Evolutionary conservation across 2,113 vertebrate genomes (phyloP).

Genomic region (Azemiops feae): DNA sequence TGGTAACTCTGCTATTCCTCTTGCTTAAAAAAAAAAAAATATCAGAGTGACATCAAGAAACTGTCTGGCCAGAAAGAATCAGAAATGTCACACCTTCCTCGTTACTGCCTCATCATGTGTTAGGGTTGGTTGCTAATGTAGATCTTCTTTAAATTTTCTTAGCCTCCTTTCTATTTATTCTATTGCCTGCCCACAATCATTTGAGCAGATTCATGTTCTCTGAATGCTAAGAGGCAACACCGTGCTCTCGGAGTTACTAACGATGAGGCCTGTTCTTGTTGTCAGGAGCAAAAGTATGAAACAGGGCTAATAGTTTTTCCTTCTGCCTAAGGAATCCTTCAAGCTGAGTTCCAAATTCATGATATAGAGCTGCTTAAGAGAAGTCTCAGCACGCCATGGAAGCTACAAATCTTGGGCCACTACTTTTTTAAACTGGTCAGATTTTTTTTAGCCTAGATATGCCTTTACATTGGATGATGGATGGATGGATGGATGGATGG

Average conservation of each 20-base stretch:
- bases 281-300: neutral
- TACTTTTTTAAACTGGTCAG: neutral
- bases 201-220: neutral
- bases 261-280: neutral
- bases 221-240: neutral
- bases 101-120: neutral
- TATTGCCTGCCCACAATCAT: neutral
- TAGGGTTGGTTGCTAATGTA: neutral
- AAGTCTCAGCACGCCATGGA: neutral
- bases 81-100: neutral
- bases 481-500: neutral
- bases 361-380: neutral
- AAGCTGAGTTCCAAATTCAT: neutral
- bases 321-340: neutral
- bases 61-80: slow-evolving; percentile 2
- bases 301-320: neutral
- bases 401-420: neutral
- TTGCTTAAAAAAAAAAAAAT: neutral
- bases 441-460: neutral
- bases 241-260: neutral
- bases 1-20: neutral
- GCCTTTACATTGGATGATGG: neutral
- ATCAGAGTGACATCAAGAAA: neutral
- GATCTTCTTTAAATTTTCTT: neutral
- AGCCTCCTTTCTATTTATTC: neutral